Evolutionary conservation across 2,888 invertebrate species (phyloP), one percentile per base, ranked within the genome.

Genomic region (Orthosia gracilis): DNA sequence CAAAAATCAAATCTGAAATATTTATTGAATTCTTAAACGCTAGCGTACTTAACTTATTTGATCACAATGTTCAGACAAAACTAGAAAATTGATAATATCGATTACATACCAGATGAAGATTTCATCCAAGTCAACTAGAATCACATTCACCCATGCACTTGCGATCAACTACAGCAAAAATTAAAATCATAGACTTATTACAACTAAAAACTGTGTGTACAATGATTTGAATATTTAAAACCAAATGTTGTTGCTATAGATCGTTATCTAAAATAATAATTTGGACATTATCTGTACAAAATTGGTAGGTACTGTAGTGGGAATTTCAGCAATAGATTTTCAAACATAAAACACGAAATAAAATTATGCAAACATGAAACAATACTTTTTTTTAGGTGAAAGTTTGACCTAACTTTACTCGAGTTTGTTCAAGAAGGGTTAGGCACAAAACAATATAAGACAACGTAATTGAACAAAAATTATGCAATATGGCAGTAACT

Each of bases 21-120:
- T 91, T 90, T 90, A 91, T 89, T 91, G 55, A 88, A 86, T 84
- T 76, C 85, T 87, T 89, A 87, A 54, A 78, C 63, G 70, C 78
- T 83, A 81, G 73, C 75, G 59, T 64, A 83, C 85, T 89, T 90
- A 89, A 70, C 74, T 70, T 76, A 87, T 85, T 87, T 77, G 87
- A 91, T 91, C 91, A 91, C 91, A 91, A 89, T 90, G 77, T 84
- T 88, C 76, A 85, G 83, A 82, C 65, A 80, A 84, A 77, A 86
- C 76, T 84, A 83, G 75, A 82, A 70, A 74, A 75, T 83, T 80
- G 79, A 80, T 83, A 80, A 83, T 80, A 84, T 78, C 66, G 71
- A 83, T 80, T 76, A 70, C 69, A 80, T 67, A 69, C 65, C 76
- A 76, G 68, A 76, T 70, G 79, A 80, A 49, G 66, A 78, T 80